These are phyloP conservation scores for Bellardia pandia DNA, from an alignment of 2,888 invertebrate species.

Conservation along the genomic window DNA sequence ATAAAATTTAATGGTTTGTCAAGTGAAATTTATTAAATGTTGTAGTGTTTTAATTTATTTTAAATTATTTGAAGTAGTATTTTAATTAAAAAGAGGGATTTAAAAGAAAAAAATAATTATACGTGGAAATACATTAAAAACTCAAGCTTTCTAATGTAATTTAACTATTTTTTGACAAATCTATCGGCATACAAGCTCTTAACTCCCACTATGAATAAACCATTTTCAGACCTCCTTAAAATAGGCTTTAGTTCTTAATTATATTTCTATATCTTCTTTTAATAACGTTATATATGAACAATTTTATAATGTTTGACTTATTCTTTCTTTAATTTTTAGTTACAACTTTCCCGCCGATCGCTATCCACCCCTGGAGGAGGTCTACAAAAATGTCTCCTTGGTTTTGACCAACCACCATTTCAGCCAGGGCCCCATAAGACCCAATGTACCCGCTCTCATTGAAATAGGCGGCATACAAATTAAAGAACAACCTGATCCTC, in stretches of 20 bases:
- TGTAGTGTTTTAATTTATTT: not conserved
- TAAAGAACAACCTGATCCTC: constrained; percentile 77
- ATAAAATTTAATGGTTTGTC: not conserved
- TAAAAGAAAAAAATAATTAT: not conserved
- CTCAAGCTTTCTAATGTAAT: too few species aligned
- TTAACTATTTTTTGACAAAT: too few species aligned
- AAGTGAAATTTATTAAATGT: not conserved
- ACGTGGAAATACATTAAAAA: too few species aligned
- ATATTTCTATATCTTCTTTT: not conserved
- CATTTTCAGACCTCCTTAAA: not conserved
- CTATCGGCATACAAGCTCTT: too few species aligned
- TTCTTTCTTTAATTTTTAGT: constrained; percentile 61
- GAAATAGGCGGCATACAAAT: constrained; percentile 80
- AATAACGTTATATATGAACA: not conserved
- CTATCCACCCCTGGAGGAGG: constrained; percentile 77
- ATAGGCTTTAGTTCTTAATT: not conserved
- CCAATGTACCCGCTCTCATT: constrained; percentile 78
- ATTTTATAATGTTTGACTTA: not conserved
- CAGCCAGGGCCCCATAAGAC: constrained; percentile 77
- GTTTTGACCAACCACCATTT: constrained; percentile 79
- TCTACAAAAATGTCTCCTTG: constrained; percentile 78
- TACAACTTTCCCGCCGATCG: constrained; percentile 78
- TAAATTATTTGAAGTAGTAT: not conserved
- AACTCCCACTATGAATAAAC: too few species aligned
- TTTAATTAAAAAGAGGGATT: not conserved